A percentile compares a stretch with the other conserved stretches of the same genome.
Evolutionary conservation across 2,797 vertebrate genomes (phyloP).

Genomic region (Sebastes diploproa): DNA sequence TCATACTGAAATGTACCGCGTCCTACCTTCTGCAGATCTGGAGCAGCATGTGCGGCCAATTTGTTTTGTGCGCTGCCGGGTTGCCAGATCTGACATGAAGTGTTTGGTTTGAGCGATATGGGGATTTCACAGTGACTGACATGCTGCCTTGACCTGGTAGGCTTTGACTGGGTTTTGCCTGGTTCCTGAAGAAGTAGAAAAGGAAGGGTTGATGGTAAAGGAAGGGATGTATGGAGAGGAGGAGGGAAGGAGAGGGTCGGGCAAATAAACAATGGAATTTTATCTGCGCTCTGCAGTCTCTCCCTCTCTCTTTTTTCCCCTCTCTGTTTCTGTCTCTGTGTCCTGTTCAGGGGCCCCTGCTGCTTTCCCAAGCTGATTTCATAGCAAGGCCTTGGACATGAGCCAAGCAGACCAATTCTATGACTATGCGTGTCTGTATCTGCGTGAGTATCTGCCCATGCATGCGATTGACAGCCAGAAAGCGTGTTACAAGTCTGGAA

Average conservation of each 20-base stretch:
- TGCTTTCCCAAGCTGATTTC: conserved; percentile 79
- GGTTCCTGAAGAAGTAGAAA: conserved; percentile 42
- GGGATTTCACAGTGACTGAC: conserved; percentile 48
- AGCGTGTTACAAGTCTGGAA: conserved; percentile 22
- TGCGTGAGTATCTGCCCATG: conserved; percentile 18
- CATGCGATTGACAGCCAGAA: conserved; percentile 7
- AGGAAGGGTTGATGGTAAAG: conserved; percentile 56
- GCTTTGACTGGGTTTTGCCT: conserved; percentile 29
- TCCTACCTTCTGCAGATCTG: conserved; percentile 3
- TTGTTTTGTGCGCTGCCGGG: conserved; percentile 4
- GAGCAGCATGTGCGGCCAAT: conserved; percentile 17
- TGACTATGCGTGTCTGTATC: conserved; percentile 22
- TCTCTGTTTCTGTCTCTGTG: conserved; percentile 57
- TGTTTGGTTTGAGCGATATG: conserved; percentile 28
- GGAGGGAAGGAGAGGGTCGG: conserved; percentile 42
- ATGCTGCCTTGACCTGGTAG: conserved; percentile 37
- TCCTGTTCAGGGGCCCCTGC: conserved; percentile 69
- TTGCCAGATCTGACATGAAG: conserved; percentile 29
- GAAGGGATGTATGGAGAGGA: conserved; percentile 53
- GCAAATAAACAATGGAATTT: conserved; percentile 78
- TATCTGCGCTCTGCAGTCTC: conserved; percentile 65
- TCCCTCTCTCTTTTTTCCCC: conserved; percentile 43
- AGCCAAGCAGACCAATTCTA: conserved; percentile 62
- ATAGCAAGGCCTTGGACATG: conserved; percentile 65
- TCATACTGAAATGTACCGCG: background rate